A percentile compares a stretch with the other conserved stretches of the same genome.
Evolutionary conservation across 2,888 invertebrate genomes (phyloP).

Genomic region (Andricus quercusramuli): DNA sequence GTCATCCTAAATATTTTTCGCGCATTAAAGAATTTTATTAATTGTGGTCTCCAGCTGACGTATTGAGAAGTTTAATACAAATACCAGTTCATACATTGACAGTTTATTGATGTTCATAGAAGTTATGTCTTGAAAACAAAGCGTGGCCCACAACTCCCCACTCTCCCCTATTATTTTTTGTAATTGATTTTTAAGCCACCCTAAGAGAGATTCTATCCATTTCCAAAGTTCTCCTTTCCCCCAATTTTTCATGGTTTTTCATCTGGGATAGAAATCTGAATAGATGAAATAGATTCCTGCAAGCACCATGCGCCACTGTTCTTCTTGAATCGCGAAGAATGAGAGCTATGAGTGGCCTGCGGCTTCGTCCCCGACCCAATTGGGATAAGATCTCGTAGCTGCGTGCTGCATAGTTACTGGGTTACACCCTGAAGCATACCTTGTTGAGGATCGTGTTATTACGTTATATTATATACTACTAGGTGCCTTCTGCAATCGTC

Average conservation of each 20-base stretch:
- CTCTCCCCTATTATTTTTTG: too few relatives aligned
- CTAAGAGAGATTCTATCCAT: too few relatives aligned
- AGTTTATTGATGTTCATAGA: too few relatives aligned
- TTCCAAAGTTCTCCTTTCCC: neutral
- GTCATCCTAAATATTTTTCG: too few relatives aligned
- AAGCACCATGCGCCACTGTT: neutral
- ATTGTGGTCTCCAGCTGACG: too few relatives aligned
- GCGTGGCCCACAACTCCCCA: too few relatives aligned
- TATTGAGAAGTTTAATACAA: too few relatives aligned
- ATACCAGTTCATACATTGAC: too few relatives aligned
- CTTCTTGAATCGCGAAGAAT: neutral
- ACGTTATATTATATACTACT: constrained; percentile 55
- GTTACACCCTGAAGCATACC: constrained; percentile 45
- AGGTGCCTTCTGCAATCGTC: constrained; percentile 59
- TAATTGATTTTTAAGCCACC: too few relatives aligned
- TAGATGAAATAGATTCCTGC: neutral
- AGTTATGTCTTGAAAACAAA: too few relatives aligned
- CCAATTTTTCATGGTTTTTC: neutral
- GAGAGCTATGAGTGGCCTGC: constrained; percentile 10
- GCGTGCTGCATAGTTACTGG: constrained; percentile 13
- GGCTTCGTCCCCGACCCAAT: constrained; percentile 41
- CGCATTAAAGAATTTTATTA: too few relatives aligned
- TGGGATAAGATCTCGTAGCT: constrained; percentile 48
- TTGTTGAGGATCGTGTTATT: constrained; percentile 59
- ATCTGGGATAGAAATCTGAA: neutral